Conservation (phyloP, 2,113 vertebrate species). For the Pandion haliaetus region DNA sequence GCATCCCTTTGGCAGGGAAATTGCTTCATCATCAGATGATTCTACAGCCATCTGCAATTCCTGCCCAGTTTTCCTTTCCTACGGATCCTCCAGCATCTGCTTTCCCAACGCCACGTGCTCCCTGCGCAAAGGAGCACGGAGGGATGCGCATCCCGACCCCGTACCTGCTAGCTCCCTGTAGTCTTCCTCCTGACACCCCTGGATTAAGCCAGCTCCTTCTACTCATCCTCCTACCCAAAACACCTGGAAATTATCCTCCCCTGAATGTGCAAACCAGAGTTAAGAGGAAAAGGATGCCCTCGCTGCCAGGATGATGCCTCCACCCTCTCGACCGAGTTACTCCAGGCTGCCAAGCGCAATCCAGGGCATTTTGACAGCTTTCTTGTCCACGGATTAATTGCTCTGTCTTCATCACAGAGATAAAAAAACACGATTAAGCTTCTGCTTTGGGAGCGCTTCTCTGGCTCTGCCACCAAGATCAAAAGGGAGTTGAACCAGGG, state of each 20-base stretch:
- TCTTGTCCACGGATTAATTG: neutral
- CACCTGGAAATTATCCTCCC: accelerated
- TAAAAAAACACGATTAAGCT: neutral
- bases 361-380: neutral
- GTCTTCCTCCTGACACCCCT: neutral
- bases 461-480: neutral
- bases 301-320: neutral
- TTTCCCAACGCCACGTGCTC: neutral
- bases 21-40: neutral
- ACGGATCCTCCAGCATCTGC: neutral
- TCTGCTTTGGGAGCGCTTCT: neutral
- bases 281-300: neutral
- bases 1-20: neutral
- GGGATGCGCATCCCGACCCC: accelerated
- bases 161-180: accelerated
- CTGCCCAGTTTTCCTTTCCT: neutral
- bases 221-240: neutral
- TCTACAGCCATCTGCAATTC: neutral
- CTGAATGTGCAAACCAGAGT: accelerated
- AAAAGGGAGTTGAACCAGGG: neutral
- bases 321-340: neutral
- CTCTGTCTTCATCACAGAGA: neutral
- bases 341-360: neutral
- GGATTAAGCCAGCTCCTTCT: neutral
- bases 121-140: neutral